These are phyloP conservation scores for Aphidius ervi DNA, from an alignment of 1,140 invertebrate genomes.

Conservation along the genomic window DNA sequence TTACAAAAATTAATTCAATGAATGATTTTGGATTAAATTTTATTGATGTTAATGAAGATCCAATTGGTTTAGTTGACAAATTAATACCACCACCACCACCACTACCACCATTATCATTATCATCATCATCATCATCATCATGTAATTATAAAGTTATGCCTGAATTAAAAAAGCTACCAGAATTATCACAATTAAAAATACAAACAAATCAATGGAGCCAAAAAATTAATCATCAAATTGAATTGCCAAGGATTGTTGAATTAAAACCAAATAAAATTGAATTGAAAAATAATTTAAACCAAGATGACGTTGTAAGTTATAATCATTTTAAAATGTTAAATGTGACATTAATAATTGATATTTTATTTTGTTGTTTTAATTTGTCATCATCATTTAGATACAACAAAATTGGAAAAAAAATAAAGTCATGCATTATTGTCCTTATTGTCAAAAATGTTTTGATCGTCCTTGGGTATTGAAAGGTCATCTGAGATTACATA, in stretches of 20 bases:
- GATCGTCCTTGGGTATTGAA: slow-evolving; percentile 67
- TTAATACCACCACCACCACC: no score
- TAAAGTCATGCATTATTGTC: slow-evolving; percentile 50
- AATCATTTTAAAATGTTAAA: no score
- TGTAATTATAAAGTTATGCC: no score
- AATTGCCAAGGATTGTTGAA: no score
- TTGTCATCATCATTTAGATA: slow-evolving; percentile 11
- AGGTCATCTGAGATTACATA: slow-evolving; percentile 64
- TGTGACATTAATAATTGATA: background rate
- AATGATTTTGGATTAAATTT: slow-evolving; percentile 21
- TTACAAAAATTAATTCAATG: slow-evolving; percentile 34
- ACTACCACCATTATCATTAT: no score
- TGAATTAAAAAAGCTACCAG: no score
- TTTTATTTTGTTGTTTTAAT: background rate
- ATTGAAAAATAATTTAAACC: background rate
- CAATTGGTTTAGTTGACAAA: no score
- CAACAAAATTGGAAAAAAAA: slow-evolving; percentile 41
- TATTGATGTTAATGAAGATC: slow-evolving; percentile 15
- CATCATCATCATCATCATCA: no score
- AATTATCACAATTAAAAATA: no score
- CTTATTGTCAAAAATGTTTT: slow-evolving; percentile 56
- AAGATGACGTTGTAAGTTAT: background rate
- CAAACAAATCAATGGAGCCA: no score
- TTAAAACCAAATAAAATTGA: background rate
- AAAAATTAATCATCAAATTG: no score